Conservation (phyloP, 1,140 invertebrate genomes). For the Lepidurus apus region DNA sequence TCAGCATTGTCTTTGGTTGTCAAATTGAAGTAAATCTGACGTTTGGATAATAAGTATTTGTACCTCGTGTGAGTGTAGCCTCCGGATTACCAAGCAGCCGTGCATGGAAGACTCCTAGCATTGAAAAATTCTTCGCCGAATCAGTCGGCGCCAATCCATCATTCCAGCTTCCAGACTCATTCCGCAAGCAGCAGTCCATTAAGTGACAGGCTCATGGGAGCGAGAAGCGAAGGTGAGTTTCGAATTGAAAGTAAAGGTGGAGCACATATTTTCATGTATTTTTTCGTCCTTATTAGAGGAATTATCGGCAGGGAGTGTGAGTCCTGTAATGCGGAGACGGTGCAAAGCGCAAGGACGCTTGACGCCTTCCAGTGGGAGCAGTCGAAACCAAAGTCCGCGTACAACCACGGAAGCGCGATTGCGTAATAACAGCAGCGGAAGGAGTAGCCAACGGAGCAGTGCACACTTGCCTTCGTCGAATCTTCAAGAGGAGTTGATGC, state of each 20-base stretch:
- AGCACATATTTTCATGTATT: slow-evolving; percentile 18
- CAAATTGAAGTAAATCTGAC: background rate
- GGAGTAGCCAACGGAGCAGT: slow-evolving; percentile 43
- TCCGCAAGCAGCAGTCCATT: slow-evolving; percentile 48
- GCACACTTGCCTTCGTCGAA: slow-evolving; percentile 61
- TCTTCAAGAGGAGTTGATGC: slow-evolving; percentile 80
- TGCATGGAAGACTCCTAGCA: slow-evolving; percentile 30
- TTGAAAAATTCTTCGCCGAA: slow-evolving; percentile 29
- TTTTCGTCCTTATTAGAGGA: slow-evolving; percentile 53
- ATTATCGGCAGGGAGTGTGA: slow-evolving; percentile 52
- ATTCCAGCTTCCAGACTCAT: slow-evolving; percentile 45
- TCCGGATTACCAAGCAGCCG: slow-evolving; percentile 35
- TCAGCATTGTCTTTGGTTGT: no score
- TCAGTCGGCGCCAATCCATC: slow-evolving; percentile 39
- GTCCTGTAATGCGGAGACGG: slow-evolving; percentile 48
- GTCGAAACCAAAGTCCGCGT: slow-evolving; percentile 57
- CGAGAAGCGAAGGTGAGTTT: slow-evolving; percentile 44
- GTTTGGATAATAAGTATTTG: background rate
- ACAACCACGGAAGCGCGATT: slow-evolving; percentile 27
- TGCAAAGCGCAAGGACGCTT: slow-evolving; percentile 40
- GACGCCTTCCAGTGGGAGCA: slow-evolving; percentile 49
- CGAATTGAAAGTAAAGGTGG: background rate
- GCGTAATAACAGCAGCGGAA: slow-evolving; percentile 35
- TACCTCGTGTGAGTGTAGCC: slow-evolving; percentile 31
- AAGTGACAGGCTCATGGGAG: slow-evolving; percentile 43